Percentiles rank a stretch among this genome's conserved stretches.
phyloP scores from a whole-genome alignment of 30 jellyfish, hydroid and myxozoan species.

The Cassiopea xamachana region DNA sequence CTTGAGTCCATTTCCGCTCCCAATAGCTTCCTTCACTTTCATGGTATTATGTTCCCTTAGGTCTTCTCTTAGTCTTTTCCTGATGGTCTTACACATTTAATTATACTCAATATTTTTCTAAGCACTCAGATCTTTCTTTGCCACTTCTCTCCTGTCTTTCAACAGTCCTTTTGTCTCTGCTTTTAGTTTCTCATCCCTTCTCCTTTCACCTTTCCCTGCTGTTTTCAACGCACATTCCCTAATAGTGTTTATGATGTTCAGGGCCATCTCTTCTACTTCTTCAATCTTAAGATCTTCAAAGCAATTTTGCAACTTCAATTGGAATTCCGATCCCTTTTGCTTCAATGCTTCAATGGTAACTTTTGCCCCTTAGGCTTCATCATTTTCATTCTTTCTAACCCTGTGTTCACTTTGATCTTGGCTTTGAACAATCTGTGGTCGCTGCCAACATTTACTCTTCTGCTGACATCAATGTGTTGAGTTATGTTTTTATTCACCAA shows the following conservation, averaged over 20 bases:
- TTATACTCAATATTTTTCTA: slow-evolving; percentile 18
- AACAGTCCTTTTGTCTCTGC: slow-evolving; percentile 56
- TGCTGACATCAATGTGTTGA: slow-evolving; percentile 22
- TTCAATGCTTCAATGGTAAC: slow-evolving; percentile 28
- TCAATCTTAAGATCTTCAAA: slow-evolving; percentile 31
- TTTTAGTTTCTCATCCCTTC: slow-evolving; percentile 40
- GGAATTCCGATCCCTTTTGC: slow-evolving; percentile 43
- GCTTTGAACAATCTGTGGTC: slow-evolving; percentile 61
- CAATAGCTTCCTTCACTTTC: slow-evolving; percentile 56
- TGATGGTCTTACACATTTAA: slow-evolving; percentile 53
- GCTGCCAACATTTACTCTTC: slow-evolving; percentile 51
- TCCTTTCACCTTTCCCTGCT: slow-evolving; percentile 50
- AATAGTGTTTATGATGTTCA: slow-evolving; percentile 41
- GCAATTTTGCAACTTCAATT: slow-evolving; percentile 51
- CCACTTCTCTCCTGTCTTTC: slow-evolving; percentile 29
- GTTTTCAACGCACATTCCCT: slow-evolving; percentile 52
- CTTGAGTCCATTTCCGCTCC: slow-evolving; percentile 42
- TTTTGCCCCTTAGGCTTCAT: slow-evolving; percentile 25
- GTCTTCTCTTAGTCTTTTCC: slow-evolving; percentile 47
- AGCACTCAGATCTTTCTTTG: slow-evolving; percentile 12
- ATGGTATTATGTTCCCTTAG: slow-evolving; percentile 53
- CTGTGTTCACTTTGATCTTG: slow-evolving; percentile 28
- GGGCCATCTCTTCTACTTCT: slow-evolving; percentile 41
- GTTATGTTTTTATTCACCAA: slow-evolving; percentile 16
- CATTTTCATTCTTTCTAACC: slow-evolving; percentile 48